Percentiles rank a stretch among this genome's conserved stretches.
Conservation (phyloP, 1,140 invertebrate genomes). For the Drosophila kurseongensis region DNA sequence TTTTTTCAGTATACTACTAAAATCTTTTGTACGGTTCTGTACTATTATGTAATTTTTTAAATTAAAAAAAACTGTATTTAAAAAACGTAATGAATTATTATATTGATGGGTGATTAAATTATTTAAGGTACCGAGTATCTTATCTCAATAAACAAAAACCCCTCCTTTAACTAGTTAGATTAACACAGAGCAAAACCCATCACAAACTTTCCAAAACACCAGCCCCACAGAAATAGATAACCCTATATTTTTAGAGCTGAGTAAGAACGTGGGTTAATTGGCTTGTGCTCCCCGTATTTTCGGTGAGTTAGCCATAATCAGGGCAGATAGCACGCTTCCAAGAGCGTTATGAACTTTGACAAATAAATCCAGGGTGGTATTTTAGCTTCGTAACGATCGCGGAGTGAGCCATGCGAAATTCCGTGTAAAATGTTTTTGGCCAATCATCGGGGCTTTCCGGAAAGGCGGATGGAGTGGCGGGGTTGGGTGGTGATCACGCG, state of each 20-base stretch:
- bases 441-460: slow-evolving; percentile 16
- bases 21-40: too few species aligned
- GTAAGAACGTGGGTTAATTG: slow-evolving; percentile 40
- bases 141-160: background rate
- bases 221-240: slow-evolving; percentile 10
- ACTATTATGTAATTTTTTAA: too few species aligned
- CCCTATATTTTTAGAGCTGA: slow-evolving; percentile 39
- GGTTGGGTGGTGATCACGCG: slow-evolving; percentile 21
- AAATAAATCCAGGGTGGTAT: slow-evolving; percentile 3
- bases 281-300: slow-evolving; percentile 15
- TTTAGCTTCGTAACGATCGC: slow-evolving; percentile 28
- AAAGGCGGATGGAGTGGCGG: background rate
- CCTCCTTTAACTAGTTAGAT: background rate
- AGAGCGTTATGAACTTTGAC: slow-evolving; percentile 22
- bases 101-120: background rate
- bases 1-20: too few species aligned
- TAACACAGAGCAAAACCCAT: background rate
- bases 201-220: background rate
- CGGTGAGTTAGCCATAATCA: slow-evolving; percentile 10
- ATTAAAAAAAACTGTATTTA: background rate
- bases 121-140: background rate
- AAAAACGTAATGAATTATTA: background rate
- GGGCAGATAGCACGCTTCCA: background rate
- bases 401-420: slow-evolving; percentile 32
- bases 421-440: slow-evolving; percentile 19